Conservation (phyloP, 2,888 invertebrate species). For the Aplocera efformata region DNA sequence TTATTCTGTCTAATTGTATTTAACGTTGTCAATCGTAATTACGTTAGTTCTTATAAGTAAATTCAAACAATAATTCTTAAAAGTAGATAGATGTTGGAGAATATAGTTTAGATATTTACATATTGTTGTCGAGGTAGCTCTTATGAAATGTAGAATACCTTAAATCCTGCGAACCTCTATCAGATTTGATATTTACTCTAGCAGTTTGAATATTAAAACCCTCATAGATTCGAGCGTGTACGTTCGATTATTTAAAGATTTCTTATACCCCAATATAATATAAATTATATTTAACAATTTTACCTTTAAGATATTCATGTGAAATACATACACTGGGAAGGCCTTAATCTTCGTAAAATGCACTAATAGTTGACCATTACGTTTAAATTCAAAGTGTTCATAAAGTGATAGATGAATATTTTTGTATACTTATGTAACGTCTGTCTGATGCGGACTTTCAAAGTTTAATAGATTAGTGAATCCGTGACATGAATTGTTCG, state of each 20-base stretch:
- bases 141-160: slow-evolving; percentile 49
- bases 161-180: slow-evolving; percentile 31
- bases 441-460: slow-evolving; percentile 41
- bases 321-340: slow-evolving; percentile 20
- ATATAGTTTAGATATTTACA: slow-evolving; percentile 49
- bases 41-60: slow-evolving; percentile 19
- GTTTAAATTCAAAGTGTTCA: slow-evolving; percentile 75
- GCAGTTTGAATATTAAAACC: slow-evolving; percentile 5
- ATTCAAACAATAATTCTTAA: slow-evolving; percentile 25
- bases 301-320: slow-evolving; percentile 14
- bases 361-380: slow-evolving; percentile 65
- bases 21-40: slow-evolving; percentile 17
- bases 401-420: slow-evolving; percentile 76
- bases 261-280: slow-evolving; percentile 14
- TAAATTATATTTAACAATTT: slow-evolving; percentile 19
- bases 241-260: slow-evolving; percentile 20
- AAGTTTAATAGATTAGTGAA: slow-evolving; percentile 48
- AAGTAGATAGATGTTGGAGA: slow-evolving; percentile 66
- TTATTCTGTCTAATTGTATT: slow-evolving; percentile 18
- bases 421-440: slow-evolving; percentile 58
- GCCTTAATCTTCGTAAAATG: slow-evolving; percentile 38
- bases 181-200: slow-evolving; percentile 23
- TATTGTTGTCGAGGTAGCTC: slow-evolving; percentile 58
- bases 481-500: slow-evolving; percentile 26
- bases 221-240: slow-evolving; percentile 15